Conservation (phyloP, 2,113 vertebrate species). For the Platichthys flesus region DNA sequence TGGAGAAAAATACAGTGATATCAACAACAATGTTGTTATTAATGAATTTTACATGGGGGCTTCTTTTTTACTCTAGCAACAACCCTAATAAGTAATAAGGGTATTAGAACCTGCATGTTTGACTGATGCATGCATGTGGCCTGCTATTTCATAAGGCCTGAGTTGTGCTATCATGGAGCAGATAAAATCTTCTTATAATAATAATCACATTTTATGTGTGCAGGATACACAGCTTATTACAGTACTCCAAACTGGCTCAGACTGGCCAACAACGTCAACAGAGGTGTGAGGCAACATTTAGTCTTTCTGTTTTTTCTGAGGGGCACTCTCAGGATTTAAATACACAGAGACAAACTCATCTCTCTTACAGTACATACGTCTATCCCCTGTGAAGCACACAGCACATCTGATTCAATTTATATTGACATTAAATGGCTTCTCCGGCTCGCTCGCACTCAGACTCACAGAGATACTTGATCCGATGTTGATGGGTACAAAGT, state of each 20-base stretch:
- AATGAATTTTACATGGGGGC: neutral
- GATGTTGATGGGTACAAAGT: constrained; percentile 48
- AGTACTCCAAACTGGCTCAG: constrained; percentile 19
- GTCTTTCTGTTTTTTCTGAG: constrained; percentile 29
- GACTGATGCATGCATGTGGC: neutral
- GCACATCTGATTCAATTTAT: constrained; percentile 32
- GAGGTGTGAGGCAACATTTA: constrained; percentile 35
- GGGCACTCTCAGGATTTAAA: constrained; percentile 30
- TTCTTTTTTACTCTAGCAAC: neutral
- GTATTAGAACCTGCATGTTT: neutral
- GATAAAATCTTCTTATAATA: constrained; percentile 46
- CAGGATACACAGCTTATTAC: constrained; percentile 12
- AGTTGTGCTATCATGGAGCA: constrained; percentile 8
- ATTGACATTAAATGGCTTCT: constrained; percentile 23
- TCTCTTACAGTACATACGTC: neutral
- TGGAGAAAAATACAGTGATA: constrained; percentile 3
- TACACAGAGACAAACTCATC: constrained; percentile 1
- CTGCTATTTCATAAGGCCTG: neutral
- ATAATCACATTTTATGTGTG: constrained; percentile 48
- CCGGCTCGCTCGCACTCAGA: neutral
- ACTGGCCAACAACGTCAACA: constrained; percentile 48
- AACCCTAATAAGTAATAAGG: neutral
- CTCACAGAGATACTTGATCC: constrained; percentile 50
- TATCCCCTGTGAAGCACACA: constrained; percentile 1
- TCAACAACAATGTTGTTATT: neutral